Evolutionary conservation across 1,140 invertebrate species (phyloP), one percentile per base, ranked within the genome.

Genomic region (Cydia fagiglandana): DNA sequence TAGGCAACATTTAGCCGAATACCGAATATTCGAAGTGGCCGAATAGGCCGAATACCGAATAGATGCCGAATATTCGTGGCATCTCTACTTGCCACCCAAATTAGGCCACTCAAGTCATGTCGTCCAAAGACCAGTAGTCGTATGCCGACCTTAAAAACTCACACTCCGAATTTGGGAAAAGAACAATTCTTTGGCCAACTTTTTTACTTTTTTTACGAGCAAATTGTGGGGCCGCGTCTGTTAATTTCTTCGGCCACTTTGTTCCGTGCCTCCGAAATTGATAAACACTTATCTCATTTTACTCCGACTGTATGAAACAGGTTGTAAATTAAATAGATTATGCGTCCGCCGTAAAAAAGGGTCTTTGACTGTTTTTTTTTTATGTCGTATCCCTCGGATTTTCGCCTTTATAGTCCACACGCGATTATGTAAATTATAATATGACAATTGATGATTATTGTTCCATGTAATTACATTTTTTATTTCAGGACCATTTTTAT

Each of bases 71-170:
- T n/a, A n/a, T n/a, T n/a, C n/a, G n/a, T n/a, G n/a, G n/a, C n/a
- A n/a, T n/a, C n/a, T n/a, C n/a, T n/a, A n/a, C 74, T 75, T 38
- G 56, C 77, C 77, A 75, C 56, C 86, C 84, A 88, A 91, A 88
- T 88, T 88, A 84, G 83, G 84, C 81, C 82, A 81, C 79, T 83
- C 85, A 81, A 86, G 81, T 85, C 83, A 88, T 83, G 84, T 85
- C 80, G 82, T 83, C 77, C 78, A 83, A 88, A 91, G 86, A 88
- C 88, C 86, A 88, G 87, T 88, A 91, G 89, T 90, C 86, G 17
- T 56, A n/a, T n/a, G 7, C 5, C 6, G 53, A 56, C 56, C 56
- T 24, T 61, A 61, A 61, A 61, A 56, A 17, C 15, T 56, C 75
- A 75, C 30, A 34, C 64, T 79, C 45, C 77, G 47, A 77, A 75